These are phyloP conservation scores for Stomatorhinus walkeri DNA, from an alignment of 2,797 vertebrate species.

Conservation along the genomic window DNA sequence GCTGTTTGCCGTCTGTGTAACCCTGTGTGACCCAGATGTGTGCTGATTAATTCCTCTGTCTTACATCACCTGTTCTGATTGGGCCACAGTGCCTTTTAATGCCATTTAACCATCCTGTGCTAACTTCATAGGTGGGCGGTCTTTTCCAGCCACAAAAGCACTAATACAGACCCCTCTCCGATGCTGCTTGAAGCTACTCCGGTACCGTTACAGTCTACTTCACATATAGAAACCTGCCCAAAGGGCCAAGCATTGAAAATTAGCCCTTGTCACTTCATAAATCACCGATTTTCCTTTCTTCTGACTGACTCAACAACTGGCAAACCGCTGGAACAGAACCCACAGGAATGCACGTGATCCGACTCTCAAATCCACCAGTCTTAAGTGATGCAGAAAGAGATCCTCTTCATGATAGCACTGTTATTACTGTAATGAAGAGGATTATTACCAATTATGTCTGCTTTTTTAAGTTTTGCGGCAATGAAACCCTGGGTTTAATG, in stretches of 20 bases:
- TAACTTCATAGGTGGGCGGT: neutral
- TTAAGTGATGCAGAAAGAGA: conserved; percentile 12
- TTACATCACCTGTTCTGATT: neutral
- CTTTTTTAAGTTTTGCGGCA: neutral
- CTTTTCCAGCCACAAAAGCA: neutral
- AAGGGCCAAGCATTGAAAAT: conserved; percentile 40
- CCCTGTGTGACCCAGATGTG: neutral
- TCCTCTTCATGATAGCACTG: conserved; percentile 40
- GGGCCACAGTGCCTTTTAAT: neutral
- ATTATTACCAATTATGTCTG: neutral
- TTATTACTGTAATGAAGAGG: conserved; percentile 7
- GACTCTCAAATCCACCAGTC: conserved; percentile 44
- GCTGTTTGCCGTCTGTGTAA: neutral
- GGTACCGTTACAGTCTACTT: neutral
- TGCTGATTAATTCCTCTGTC: neutral
- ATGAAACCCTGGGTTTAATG: neutral
- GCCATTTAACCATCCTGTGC: neutral
- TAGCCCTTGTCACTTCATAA: conserved; percentile 48
- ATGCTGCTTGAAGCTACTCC: neutral
- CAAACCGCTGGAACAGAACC: conserved; percentile 27
- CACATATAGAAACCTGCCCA: neutral
- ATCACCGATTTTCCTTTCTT: conserved; percentile 47
- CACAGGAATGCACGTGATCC: conserved; percentile 12
- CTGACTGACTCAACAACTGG: conserved; percentile 29
- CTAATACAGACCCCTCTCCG: neutral